Evolutionary conservation across 2,797 vertebrate genomes (phyloP).

Genomic region (Gobionotothen gibberifrons): DNA sequence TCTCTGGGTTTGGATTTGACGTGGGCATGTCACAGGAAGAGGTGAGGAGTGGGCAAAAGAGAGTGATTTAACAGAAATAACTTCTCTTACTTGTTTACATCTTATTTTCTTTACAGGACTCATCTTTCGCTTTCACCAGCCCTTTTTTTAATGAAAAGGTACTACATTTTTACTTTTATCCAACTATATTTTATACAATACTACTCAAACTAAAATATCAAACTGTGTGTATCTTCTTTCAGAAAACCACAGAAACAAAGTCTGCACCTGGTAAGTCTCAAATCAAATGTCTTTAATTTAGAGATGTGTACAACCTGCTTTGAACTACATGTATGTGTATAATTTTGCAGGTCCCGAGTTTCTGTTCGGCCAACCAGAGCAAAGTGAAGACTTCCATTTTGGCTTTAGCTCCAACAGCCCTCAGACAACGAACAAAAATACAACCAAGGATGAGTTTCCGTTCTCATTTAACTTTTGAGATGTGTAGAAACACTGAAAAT

Average conservation of each 20-base stretch:
- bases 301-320: background rate
- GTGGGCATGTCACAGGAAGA: constrained; percentile 67
- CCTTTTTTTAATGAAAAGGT: constrained; percentile 84
- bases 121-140: constrained; percentile 76
- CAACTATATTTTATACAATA: background rate
- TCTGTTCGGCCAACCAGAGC: constrained; percentile 78
- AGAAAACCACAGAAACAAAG: constrained; percentile 78
- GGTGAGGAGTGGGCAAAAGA: constrained; percentile 62
- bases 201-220: background rate
- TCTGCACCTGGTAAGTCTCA: constrained; percentile 69
- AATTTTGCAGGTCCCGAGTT: constrained; percentile 71
- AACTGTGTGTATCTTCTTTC: constrained; percentile 28
- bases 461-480: constrained; percentile 83
- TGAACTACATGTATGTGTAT: constrained; percentile 20
- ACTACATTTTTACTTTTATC: background rate
- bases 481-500: background rate
- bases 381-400: constrained; percentile 81
- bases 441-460: constrained; percentile 68
- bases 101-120: constrained; percentile 71
- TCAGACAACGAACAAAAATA: constrained; percentile 43
- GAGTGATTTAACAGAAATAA: background rate
- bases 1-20: constrained; percentile 81
- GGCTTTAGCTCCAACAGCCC: constrained; percentile 72
- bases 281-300: background rate
- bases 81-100: constrained; percentile 22